Base-by-base conservation (phyloP, 2,888 invertebrate species). In the Willowsia nigromaculata region DNA sequence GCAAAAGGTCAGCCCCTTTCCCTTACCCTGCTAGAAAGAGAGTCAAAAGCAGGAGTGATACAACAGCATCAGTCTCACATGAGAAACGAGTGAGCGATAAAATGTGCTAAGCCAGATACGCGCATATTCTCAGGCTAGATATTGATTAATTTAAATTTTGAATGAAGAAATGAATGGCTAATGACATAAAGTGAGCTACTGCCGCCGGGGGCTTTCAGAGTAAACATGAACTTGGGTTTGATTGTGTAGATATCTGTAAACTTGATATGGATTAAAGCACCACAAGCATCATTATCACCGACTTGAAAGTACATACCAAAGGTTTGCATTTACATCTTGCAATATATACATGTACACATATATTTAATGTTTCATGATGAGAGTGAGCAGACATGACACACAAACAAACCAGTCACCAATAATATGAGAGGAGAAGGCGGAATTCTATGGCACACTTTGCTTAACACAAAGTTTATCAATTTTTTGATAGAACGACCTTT, bases 101-200 rank as follows among this genome's bases (percentile, higher is more conserved):
- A n/a, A n/a, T n/a, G n/a, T n/a, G n/a, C n/a, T n/a, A n/a, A n/a
- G n/a, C n/a, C n/a, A n/a, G n/a, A 37, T 6, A 59, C 59, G 30
- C 25, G 30, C 9, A 9, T 6, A 33, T 15, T 33, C 11, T 1
- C 56, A 15, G 15, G 18, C 53, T 22, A 53, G 53, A 76, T 85
- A 89, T 89, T 89, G 85, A 89, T 89, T 89, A 89, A 81, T 89
- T 85, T 89, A 89, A 89, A 89, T 89, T 89, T 89, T 89, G 85
- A 89, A 89, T 89, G 89, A 89, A 85, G 89, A 89, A 89, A 85
- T 89, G 85, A 89, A 85, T 89, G 85, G 47, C 85, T 85, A 82
- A 85, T 89, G 89, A 85, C 50, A 43, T 89, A 50, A 71, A 78
- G 78, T 78, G 50, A 25, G 27, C 30, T 78, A 43, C 11, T 37